phyloP scores from a whole-genome alignment of 2,888 invertebrate species.

The Drosophila eohydei region DNA sequence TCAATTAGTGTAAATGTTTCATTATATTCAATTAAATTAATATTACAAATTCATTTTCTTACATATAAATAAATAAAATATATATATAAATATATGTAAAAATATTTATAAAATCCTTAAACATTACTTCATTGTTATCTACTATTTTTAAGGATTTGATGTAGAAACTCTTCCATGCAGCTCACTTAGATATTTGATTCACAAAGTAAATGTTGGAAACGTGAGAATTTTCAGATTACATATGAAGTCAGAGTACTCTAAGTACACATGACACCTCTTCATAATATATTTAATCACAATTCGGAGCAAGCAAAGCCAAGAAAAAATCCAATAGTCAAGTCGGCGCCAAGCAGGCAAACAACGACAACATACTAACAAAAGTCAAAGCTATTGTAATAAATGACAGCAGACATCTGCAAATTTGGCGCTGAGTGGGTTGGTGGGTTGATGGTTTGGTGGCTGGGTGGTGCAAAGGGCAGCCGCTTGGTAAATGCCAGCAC shows the following conservation, averaged over 20 bases:
- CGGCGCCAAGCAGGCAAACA: slow-evolving; percentile 41
- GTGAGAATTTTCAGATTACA: not conserved
- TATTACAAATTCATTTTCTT: not conserved
- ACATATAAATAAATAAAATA: too few species aligned
- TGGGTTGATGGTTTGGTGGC: slow-evolving; percentile 8
- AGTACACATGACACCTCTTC: slow-evolving; percentile 8
- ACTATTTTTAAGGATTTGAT: not conserved
- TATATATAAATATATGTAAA: not conserved
- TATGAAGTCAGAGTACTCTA: not conserved
- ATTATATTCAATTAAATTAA: not conserved
- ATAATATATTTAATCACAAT: slow-evolving; percentile 28
- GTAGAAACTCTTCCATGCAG: not conserved
- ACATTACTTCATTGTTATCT: too few species aligned
- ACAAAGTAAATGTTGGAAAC: not conserved
- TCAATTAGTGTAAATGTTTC: not conserved
- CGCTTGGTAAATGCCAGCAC: slow-evolving; percentile 72
- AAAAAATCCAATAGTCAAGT: slow-evolving; percentile 46
- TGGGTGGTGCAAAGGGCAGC: slow-evolving; percentile 42
- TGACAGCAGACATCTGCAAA: slow-evolving; percentile 83
- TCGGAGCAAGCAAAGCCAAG: slow-evolving; percentile 23
- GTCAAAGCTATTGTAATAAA: slow-evolving; percentile 84
- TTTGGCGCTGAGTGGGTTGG: slow-evolving; percentile 29
- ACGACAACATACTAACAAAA: slow-evolving; percentile 78
- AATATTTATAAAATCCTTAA: not conserved
- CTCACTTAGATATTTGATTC: not conserved